These are phyloP conservation scores for Drosophila bocqueti DNA, from an alignment of 1,140 invertebrate species.

Conservation along the genomic window DNA sequence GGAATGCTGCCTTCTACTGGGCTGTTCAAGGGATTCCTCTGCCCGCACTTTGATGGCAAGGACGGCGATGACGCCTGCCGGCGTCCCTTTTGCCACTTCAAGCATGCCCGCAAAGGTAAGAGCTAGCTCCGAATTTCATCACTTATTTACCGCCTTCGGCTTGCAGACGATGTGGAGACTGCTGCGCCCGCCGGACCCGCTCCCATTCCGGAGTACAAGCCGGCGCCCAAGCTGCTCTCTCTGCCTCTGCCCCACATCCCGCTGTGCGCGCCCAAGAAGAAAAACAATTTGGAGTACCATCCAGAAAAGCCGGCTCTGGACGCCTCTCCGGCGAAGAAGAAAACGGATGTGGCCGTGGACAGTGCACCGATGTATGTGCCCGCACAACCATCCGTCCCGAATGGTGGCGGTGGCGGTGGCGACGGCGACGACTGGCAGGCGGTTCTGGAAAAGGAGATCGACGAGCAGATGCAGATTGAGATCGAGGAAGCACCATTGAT, in stretches of 20 bases:
- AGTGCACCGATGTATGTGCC: slow-evolving; percentile 85
- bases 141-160: slow-evolving; percentile 3
- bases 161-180: slow-evolving; percentile 67
- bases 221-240: slow-evolving; percentile 73
- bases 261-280: slow-evolving; percentile 51
- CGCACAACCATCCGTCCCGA: slow-evolving; percentile 16
- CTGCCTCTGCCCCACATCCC: slow-evolving; percentile 68
- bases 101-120: slow-evolving; percentile 90
- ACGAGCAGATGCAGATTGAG: slow-evolving; percentile 28
- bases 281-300: slow-evolving; percentile 74
- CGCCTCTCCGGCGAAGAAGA: slow-evolving; percentile 69
- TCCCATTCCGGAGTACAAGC: slow-evolving; percentile 65
- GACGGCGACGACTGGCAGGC: slow-evolving; percentile 29
- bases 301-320: slow-evolving; percentile 80
- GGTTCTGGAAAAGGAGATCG: slow-evolving; percentile 38
- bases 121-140: not conserved
- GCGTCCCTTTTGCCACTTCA: slow-evolving; percentile 95
- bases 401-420: slow-evolving; percentile 24
- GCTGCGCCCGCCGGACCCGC: slow-evolving; percentile 30
- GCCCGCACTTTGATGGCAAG: slow-evolving; percentile 92
- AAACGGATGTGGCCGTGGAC: slow-evolving; percentile 11
- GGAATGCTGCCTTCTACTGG: slow-evolving; percentile 94
- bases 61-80: slow-evolving; percentile 87
- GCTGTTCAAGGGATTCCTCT: slow-evolving; percentile 92
- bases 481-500: slow-evolving; percentile 6